Conservation (phyloP, 2,888 invertebrate species). For the Theretra japonica region DNA sequence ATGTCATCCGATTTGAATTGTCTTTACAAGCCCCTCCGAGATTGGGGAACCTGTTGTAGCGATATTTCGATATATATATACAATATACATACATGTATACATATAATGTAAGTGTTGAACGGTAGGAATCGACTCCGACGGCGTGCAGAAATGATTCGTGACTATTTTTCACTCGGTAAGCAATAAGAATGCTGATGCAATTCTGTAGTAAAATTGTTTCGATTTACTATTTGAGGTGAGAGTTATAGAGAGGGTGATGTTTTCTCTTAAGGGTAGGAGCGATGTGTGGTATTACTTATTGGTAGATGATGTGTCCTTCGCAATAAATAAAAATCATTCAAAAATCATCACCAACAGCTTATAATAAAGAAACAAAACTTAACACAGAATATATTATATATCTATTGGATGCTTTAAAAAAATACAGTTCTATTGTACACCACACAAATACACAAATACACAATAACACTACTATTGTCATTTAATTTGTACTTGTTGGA, state of each 20-base stretch:
- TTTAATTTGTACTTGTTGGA: too few species aligned
- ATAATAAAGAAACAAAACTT: too few species aligned
- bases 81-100: too few species aligned
- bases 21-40: constrained; percentile 29
- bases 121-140: background rate
- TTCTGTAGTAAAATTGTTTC: constrained; percentile 13
- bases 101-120: constrained; percentile 43
- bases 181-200: constrained; percentile 15
- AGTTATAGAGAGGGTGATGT: background rate
- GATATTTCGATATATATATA: constrained; percentile 45
- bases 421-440: too few species aligned
- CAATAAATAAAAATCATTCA: too few species aligned
- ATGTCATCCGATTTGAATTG: constrained; percentile 44
- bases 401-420: too few species aligned
- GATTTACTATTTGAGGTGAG: background rate
- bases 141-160: background rate
- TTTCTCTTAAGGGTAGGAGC: background rate
- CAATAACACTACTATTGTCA: too few species aligned
- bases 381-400: too few species aligned
- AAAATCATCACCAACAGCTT: too few species aligned
- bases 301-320: too few species aligned
- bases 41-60: constrained; percentile 29
- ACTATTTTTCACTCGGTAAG: constrained; percentile 38
- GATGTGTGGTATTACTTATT: background rate
- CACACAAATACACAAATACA: too few species aligned